Conservation (phyloP, 2,888 invertebrate species). For the Pammene fasciana region DNA sequence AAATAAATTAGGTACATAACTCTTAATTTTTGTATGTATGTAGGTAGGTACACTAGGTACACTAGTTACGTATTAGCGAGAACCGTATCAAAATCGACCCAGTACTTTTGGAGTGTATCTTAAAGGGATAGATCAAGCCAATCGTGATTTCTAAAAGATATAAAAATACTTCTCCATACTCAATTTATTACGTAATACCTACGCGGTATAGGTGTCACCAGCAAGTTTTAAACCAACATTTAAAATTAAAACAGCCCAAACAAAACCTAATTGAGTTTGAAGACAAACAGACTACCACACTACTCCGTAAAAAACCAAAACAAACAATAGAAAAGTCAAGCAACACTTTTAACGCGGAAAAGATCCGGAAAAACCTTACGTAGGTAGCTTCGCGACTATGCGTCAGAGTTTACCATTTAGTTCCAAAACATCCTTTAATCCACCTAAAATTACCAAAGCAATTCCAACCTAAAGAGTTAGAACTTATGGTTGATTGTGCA, state of each 20-base stretch:
- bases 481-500: constrained; percentile 45
- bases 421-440: constrained; percentile 49
- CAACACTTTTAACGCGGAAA: constrained; percentile 65
- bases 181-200: too few relatives aligned
- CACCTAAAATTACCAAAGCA: constrained; percentile 22
- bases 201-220: too few relatives aligned
- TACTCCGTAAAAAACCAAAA: constrained; percentile 44
- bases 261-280: constrained; percentile 24
- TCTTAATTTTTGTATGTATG: too few relatives aligned
- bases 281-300: constrained; percentile 22
- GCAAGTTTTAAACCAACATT: neutral
- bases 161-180: too few relatives aligned
- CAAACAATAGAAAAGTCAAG: constrained; percentile 51
- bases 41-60: too few relatives aligned
- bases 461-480: constrained; percentile 44
- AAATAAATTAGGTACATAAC: too few relatives aligned
- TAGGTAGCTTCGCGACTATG: constrained; percentile 67
- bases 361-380: constrained; percentile 76
- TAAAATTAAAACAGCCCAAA: constrained; percentile 21
- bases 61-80: too few relatives aligned
- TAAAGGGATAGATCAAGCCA: too few relatives aligned
- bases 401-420: constrained; percentile 56
- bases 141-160: too few relatives aligned
- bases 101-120: too few relatives aligned
- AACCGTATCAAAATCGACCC: too few relatives aligned